A percentile compares a stretch with the other conserved stretches of the same genome.
phyloP scores from a whole-genome alignment of 1,140 invertebrate species.

The Philotrypesis tridentata region DNA sequence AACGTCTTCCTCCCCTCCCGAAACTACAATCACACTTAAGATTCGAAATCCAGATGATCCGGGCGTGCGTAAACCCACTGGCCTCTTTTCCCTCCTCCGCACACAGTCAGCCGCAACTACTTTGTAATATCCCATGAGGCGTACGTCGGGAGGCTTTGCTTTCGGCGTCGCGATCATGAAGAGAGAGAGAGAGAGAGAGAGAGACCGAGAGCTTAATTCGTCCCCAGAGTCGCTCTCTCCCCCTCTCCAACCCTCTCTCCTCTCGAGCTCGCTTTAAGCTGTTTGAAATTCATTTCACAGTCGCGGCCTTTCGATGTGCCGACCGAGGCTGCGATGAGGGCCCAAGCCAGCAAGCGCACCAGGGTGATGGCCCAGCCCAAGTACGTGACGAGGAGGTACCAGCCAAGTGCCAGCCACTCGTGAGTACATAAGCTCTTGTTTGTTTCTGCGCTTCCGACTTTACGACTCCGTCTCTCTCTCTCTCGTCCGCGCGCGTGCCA shows the following conservation, averaged over 20 bases:
- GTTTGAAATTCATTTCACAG: constrained; percentile 55
- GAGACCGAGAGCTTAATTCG: constrained; percentile 27
- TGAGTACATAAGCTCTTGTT: constrained; percentile 56
- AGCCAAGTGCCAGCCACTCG: constrained; percentile 37
- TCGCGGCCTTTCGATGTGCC: constrained; percentile 54
- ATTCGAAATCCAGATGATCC: constrained; percentile 13
- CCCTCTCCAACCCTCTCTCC: too few species aligned
- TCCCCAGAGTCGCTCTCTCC: too few species aligned
- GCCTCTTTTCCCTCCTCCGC: not conserved
- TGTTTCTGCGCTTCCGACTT: too few species aligned
- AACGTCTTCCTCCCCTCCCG: not conserved
- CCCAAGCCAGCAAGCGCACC: constrained; percentile 59
- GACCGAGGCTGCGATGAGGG: constrained; percentile 56
- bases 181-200: not conserved
- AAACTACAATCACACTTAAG: constrained; percentile 37
- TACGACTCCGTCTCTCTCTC: too few species aligned
- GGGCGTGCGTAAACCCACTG: not conserved
- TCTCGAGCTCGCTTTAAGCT: constrained; percentile 13
- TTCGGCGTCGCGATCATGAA: constrained; percentile 23
- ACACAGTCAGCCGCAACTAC: not conserved
- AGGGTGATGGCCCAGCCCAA: constrained; percentile 64
- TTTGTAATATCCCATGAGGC: not conserved
- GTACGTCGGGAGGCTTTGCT: not conserved
- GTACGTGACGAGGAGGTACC: constrained; percentile 60
- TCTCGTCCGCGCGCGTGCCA: too few species aligned